These are phyloP conservation scores for Panagrolaimus sp. DNA, from an alignment of 1,140 invertebrate species.

Conservation along the genomic window DNA sequence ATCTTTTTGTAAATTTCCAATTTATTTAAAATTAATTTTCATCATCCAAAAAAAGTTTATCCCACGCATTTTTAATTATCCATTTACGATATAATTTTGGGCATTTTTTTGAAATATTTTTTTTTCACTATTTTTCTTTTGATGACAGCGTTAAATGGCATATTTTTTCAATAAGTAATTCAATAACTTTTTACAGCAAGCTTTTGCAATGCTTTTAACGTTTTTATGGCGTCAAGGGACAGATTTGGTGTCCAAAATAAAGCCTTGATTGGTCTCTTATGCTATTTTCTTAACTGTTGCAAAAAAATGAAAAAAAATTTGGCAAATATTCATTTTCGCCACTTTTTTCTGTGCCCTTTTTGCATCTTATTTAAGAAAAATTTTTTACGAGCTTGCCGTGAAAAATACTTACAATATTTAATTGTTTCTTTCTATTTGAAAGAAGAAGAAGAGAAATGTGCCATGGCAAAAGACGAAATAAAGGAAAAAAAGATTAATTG, in stretches of 20 bases:
- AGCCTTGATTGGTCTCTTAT: not conserved
- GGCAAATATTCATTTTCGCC: not conserved
- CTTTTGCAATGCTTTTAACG: conserved; percentile 6
- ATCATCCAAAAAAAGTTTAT: too few species aligned
- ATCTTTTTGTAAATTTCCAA: too few species aligned
- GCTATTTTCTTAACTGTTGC: conserved; percentile 6
- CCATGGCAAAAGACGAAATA: not conserved
- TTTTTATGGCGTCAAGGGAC: not conserved
- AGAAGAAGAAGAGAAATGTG: not conserved
- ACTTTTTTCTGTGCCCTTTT: conserved; percentile 4
- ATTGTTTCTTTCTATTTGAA: not conserved
- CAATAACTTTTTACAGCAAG: conserved; percentile 12
- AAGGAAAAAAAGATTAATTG: conserved; percentile 10
- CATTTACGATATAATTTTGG: too few species aligned
- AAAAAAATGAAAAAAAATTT: not conserved
- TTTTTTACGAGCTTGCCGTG: not conserved
- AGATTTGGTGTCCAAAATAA: conserved; percentile 1
- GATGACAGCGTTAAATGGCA: not conserved
- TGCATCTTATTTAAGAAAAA: not conserved
- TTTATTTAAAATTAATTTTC: too few species aligned
- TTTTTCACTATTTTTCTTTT: too few species aligned
- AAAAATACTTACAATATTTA: not conserved
- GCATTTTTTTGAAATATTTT: too few species aligned
- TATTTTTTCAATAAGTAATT: conserved; percentile 3
- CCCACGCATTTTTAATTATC: too few species aligned